Percentiles rank a stretch among this genome's conserved stretches.
phyloP scores from a whole-genome alignment of 2,113 vertebrate species.

The Emydura subglobosa region DNA sequence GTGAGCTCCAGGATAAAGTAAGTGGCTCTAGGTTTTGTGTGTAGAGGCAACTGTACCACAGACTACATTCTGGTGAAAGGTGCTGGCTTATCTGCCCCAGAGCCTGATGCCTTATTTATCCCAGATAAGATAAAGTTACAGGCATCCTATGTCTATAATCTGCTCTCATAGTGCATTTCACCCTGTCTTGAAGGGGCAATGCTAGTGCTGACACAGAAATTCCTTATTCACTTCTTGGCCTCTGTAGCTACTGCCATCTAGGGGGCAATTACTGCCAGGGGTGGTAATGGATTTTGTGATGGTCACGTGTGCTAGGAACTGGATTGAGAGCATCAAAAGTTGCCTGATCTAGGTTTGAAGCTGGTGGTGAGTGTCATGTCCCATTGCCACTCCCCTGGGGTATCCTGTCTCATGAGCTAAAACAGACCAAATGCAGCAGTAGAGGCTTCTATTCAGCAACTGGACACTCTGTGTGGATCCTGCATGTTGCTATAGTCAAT shows the following conservation, averaged over 20 bases:
- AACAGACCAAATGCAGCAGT: background rate
- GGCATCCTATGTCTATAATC: background rate
- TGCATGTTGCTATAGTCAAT: accelerated
- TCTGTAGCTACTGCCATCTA: background rate
- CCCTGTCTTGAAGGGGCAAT: no score
- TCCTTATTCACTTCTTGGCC: background rate
- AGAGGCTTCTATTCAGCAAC: background rate
- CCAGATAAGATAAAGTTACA: background rate
- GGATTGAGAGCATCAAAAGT: background rate
- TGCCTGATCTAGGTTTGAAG: background rate
- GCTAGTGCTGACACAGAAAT: background rate
- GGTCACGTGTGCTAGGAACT: background rate
- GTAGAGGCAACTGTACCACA: background rate
- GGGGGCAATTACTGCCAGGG: background rate
- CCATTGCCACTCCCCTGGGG: accelerated
- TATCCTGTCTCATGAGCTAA: background rate
- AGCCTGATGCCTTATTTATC: background rate
- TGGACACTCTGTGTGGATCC: background rate
- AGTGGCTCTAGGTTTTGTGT: slow-evolving; percentile 5
- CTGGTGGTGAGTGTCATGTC: background rate
- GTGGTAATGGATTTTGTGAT: background rate
- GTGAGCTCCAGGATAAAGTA: slow-evolving; percentile 96
- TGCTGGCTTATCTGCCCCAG: background rate
- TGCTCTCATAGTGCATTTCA: no score
- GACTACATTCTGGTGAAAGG: background rate